Evolutionary conservation across 2,113 vertebrate genomes (phyloP), one percentile per base, ranked within the genome.

Genomic region (Ornithorhynchus anatinus): DNA sequence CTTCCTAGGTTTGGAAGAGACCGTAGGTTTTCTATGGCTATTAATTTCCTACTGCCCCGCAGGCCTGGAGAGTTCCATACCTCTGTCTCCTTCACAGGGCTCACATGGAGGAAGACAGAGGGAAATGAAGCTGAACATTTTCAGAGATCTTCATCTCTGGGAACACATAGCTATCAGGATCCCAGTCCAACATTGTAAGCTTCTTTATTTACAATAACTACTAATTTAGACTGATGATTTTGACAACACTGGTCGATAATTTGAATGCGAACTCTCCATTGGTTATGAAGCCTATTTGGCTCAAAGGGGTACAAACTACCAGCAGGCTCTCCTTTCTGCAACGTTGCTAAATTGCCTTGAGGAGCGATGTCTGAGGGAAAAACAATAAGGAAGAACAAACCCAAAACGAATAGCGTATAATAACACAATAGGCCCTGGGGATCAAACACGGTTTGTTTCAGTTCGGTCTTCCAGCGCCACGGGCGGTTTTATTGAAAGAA

Each of bases 401-500:
- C 0, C 14, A 59, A 51, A 65, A 37, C 5, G 61, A 60, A 75
- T n/a, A 1, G 6, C 33, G 23, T 53, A 1, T 25, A 52, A 32
- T 54, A 65, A 77, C 75, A 37, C n/a, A 71, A 10, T 47, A n/a
- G 22, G 44, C 5, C 35, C 11, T 67, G 11, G 43, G 42, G 32
- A 54, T 31, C 31, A 72, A 22, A 25, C 65, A 5, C 29, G 50
- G 7, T 59, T 79, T 72, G 8, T 29, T 80, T 51, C 37, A 59
- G 36, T 75, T 82, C 47, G 39, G 23, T 69, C 2, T 78, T 79
- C n/a, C 32, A 71, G 35, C 75, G 10, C 5, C 59, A 82, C 80
- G 15, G 59, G 13, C 32, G 59, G 3, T 67, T 75, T 85, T 81
- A 71, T 56, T 64, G 47, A 81, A 81, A 80, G 7, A 40, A 69